Percentiles rank a stretch among this genome's conserved stretches.
Conservation (phyloP, 2,888 invertebrate genomes). For the Mesoligia furuncula region DNA sequence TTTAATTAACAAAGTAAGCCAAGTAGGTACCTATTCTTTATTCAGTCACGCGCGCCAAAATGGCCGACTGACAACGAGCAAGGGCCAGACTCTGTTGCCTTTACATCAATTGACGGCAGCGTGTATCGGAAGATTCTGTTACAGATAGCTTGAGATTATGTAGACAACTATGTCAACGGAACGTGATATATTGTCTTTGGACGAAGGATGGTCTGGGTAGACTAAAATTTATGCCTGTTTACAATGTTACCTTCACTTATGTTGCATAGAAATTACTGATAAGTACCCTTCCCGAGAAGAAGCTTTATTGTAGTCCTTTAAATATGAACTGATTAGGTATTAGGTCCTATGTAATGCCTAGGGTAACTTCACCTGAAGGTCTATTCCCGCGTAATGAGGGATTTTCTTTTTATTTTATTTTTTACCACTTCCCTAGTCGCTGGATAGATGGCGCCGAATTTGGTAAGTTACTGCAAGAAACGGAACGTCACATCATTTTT, state of each 20-base stretch:
- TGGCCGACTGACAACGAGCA: constrained; percentile 23
- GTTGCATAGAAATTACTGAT: constrained; percentile 4
- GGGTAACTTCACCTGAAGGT: background rate
- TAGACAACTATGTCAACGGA: constrained; percentile 31
- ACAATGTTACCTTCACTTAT: background rate
- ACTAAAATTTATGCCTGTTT: constrained; percentile 18
- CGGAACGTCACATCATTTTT: too few relatives aligned
- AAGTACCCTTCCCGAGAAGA: background rate
- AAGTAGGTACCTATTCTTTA: constrained; percentile 23
- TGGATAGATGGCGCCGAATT: too few relatives aligned
- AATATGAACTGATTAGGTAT: background rate
- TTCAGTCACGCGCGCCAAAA: constrained; percentile 15
- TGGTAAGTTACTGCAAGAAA: too few relatives aligned
- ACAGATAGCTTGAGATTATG: constrained; percentile 33
- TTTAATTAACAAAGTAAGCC: constrained; percentile 29
- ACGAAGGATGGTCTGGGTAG: background rate
- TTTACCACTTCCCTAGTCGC: too few relatives aligned
- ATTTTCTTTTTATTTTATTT: too few relatives aligned
- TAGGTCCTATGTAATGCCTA: background rate
- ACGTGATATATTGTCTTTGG: constrained; percentile 37
- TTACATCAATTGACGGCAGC: constrained; percentile 50
- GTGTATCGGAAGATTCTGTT: constrained; percentile 46
- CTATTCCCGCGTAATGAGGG: background rate
- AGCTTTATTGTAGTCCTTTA: background rate
- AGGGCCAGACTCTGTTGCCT: constrained; percentile 33